Base-by-base conservation (phyloP, 1,140 invertebrate species). In the Aphaenogaster rudis region DNA sequence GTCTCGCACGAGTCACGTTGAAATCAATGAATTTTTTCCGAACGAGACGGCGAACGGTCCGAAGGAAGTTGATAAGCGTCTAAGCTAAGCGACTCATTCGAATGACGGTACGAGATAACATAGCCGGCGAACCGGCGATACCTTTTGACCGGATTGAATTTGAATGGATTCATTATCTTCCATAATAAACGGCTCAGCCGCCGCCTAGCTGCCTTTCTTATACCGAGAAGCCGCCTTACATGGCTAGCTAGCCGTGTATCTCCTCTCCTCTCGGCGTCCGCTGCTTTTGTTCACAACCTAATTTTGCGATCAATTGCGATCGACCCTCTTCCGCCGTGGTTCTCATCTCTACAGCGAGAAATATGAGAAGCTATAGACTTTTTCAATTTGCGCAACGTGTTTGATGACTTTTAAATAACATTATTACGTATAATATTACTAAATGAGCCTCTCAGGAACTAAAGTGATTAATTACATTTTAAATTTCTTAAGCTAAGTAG, bases 151-250 rank as follows among this genome's bases (percentile, higher is more conserved):
- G 71, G 87, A 91, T 91, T 88, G 71, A 90, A 82, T 86, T 86
- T 91, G 89, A 91, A 91, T 91, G 81, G 88, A 78, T 52, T 88
- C 86, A 88, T 91, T 89, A 86, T 88, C 54, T 86, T 33, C 21
- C 13, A 78, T 63, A 64, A 81, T 88, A 88, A 91, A 45, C 50
- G 88, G n/a, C 74, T 57, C 72, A 42, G 17, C 13, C 42, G 42
- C 45, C 61, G 48, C n/a, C 61, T 28, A 72, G 28, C 42, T 61
- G 21, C 21, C 57, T 69, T 67, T 57, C 77, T 81, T 50, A 66
- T 52, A 13, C 52, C n/a, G 21, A 42, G 79, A 15, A 61, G 79
- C 79, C 66, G 67, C 67, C 54, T 72, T 61, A 39, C 67, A 61
- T 28, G 42, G 28, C 39, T 66, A 66, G 6, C 33, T 72, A 33